Conservation (phyloP, 1,140 invertebrate species). For the Fragariocoptes setiger region DNA sequence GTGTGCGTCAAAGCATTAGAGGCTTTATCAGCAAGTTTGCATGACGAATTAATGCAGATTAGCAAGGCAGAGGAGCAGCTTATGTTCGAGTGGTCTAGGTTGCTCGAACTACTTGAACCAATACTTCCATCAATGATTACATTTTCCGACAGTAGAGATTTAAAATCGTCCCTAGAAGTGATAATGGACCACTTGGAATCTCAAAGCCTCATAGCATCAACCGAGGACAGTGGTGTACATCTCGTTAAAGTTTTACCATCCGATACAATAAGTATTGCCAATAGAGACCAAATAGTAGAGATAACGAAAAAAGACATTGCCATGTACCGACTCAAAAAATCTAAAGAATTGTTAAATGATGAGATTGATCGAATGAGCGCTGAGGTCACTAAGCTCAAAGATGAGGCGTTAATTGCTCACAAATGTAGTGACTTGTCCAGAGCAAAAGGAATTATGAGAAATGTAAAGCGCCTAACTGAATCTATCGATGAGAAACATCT, state of each 20-base stretch:
- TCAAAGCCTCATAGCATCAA: neutral
- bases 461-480: neutral
- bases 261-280: no score
- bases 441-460: neutral
- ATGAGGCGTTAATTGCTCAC: neutral
- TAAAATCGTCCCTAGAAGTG: neutral
- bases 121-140: neutral
- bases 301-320: neutral
- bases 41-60: neutral
- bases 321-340: neutral
- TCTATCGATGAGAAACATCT: neutral
- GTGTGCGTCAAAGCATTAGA: neutral
- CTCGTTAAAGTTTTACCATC: neutral
- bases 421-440: neutral
- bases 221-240: neutral
- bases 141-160: neutral
- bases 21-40: neutral
- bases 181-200: neutral
- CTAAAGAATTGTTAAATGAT: neutral
- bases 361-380: neutral
- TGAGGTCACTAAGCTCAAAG: neutral
- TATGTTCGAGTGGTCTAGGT: neutral
- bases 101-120: neutral
- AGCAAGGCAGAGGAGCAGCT: neutral
- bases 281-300: neutral